phyloP scores from a whole-genome alignment of 2,797 vertebrate species.

The Chloroceryle amazona region DNA sequence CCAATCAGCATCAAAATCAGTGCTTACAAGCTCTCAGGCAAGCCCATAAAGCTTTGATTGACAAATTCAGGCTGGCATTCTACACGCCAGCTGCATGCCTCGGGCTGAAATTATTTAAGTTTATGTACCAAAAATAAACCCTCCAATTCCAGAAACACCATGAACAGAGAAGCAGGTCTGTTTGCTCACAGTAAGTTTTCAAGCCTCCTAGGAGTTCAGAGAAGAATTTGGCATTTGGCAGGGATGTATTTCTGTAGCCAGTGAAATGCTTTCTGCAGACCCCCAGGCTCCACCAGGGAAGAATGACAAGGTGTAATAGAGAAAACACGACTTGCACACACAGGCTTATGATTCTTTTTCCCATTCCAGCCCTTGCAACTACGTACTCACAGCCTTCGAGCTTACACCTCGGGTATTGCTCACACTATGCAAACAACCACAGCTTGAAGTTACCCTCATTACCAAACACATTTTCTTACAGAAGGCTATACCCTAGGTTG shows the following conservation, averaged over 20 bases:
- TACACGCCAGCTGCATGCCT: neutral
- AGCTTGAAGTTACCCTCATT: neutral
- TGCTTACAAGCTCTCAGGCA: neutral
- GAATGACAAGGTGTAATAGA: neutral
- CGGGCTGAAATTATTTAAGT: neutral
- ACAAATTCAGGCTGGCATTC: neutral
- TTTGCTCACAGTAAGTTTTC: neutral
- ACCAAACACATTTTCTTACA: neutral
- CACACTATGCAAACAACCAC: neutral
- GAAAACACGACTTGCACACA: neutral
- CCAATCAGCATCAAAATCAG: neutral
- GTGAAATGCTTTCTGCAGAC: constrained; percentile 1
- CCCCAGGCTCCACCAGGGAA: neutral
- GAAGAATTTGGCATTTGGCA: neutral
- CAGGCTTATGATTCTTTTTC: neutral
- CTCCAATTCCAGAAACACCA: neutral
- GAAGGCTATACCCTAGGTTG: neutral
- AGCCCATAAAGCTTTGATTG: neutral
- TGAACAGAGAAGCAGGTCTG: neutral
- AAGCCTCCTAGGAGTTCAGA: neutral
- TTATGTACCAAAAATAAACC: neutral
- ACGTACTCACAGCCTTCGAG: neutral
- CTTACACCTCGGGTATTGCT: neutral
- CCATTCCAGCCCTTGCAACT: neutral
- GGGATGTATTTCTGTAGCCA: neutral